A percentile compares a stretch with the other conserved stretches of the same genome.
Conservation (phyloP, 2,113 vertebrate genomes). For the Harpagus bidentatus region DNA sequence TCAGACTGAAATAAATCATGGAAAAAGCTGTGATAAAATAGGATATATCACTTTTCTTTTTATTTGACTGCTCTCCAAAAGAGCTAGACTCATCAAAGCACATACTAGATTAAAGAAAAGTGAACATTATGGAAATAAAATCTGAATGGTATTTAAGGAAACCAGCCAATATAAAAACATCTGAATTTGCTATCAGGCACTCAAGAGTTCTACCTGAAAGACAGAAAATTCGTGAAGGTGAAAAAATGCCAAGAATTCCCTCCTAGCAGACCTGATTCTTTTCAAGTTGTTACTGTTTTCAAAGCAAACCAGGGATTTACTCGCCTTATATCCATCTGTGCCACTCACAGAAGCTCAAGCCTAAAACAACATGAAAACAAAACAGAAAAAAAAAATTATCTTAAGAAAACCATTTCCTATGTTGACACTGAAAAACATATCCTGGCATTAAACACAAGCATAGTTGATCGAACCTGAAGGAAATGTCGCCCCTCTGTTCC, state of each 20-base stretch:
- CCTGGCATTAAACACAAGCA: background rate
- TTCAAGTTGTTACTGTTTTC: background rate
- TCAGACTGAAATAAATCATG: background rate
- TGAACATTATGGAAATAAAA: conserved; percentile 18
- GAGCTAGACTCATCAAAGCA: conserved; percentile 6
- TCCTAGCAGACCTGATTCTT: fast-evolving
- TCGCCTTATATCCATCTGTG: background rate
- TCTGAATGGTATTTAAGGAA: background rate
- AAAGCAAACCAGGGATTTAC: background rate
- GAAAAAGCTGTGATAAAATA: background rate
- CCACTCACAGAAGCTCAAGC: background rate
- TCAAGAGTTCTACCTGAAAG: background rate
- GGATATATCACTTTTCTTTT: background rate
- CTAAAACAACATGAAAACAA: background rate
- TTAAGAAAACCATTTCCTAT: background rate
- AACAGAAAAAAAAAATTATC: background rate
- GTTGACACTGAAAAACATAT: background rate
- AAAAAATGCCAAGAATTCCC: background rate
- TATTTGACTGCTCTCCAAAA: conserved; percentile 2
- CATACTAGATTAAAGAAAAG: background rate
- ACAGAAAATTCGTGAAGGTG: background rate
- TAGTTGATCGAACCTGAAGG: background rate
- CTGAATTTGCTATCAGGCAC: conserved; percentile 23
- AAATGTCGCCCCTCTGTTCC: background rate
- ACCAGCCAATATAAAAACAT: background rate